These are phyloP conservation scores for Apostichopus californicus DNA, from an alignment of 35 echinoderm and acorn worm genomes.

Conservation along the genomic window DNA sequence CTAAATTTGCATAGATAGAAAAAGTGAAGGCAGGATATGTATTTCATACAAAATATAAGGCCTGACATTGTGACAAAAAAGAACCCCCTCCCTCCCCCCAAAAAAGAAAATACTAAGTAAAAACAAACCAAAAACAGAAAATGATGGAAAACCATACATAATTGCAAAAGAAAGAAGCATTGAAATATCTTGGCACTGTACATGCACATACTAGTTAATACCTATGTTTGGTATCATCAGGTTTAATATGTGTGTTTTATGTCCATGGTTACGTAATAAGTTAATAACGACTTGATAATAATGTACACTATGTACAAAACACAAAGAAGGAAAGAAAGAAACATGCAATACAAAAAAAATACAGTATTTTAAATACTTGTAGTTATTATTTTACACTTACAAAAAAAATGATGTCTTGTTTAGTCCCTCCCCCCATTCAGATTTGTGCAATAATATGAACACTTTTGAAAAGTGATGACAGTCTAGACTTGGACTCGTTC, in stretches of 20 bases:
- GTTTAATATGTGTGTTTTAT: not conserved
- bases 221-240: not conserved
- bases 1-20: not conserved
- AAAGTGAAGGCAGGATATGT: conserved; percentile 4
- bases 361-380: too few relatives aligned
- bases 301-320: not conserved
- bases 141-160: not conserved
- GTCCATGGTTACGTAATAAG: not conserved
- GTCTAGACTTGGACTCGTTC: too few relatives aligned
- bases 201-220: not conserved
- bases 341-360: not conserved
- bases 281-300: not conserved
- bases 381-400: too few relatives aligned
- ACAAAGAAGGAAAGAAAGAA: not conserved
- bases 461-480: too few relatives aligned
- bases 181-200: not conserved
- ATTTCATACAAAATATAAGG: conserved; percentile 24
- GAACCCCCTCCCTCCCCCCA: too few relatives aligned
- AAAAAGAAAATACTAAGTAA: too few relatives aligned
- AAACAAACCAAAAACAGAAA: not conserved
- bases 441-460: too few relatives aligned
- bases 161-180: not conserved
- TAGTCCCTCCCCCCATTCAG: too few relatives aligned
- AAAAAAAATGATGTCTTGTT: too few relatives aligned
- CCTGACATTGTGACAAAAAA: not conserved